Percentiles rank a stretch among this genome's conserved stretches.
Evolutionary conservation across 2,797 vertebrate species (phyloP).

Genomic region (Molossus alvarezi): DNA sequence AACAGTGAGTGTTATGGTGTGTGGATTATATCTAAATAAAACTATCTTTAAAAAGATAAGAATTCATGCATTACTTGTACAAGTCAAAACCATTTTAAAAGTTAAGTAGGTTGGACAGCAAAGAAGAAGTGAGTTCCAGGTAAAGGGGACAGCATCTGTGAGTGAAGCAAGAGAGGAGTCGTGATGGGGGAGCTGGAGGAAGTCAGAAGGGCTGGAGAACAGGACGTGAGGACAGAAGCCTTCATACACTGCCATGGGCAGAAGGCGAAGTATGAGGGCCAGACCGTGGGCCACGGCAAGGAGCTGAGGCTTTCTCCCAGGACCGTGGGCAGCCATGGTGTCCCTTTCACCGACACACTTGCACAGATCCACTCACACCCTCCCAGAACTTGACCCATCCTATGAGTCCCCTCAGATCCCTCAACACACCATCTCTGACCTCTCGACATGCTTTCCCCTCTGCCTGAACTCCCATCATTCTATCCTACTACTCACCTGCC

Average conservation of each 20-base stretch:
- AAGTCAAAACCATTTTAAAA: constrained; percentile 20
- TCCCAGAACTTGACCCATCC: neutral
- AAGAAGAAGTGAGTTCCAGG: neutral
- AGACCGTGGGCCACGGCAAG: neutral
- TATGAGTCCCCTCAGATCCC: neutral
- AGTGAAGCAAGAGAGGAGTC: neutral
- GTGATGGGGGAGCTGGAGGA: neutral
- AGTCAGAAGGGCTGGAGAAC: neutral
- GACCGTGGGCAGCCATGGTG: neutral
- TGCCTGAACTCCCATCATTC: neutral
- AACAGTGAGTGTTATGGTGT: neutral
- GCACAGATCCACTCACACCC: neutral
- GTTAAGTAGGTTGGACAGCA: neutral
- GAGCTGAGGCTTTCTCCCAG: neutral
- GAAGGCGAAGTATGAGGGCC: neutral
- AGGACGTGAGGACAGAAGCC: neutral
- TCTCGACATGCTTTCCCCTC: neutral
- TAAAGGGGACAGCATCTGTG: neutral
- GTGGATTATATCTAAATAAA: constrained; percentile 57
- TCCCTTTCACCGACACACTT: neutral
- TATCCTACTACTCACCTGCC: neutral
- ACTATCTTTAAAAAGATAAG: neutral
- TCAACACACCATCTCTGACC: neutral
- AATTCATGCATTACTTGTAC: neutral
- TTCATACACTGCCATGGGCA: too few species aligned